Evolutionary conservation across 2,797 vertebrate species (phyloP).

Genomic region (Rhabdomys pumilio): DNA sequence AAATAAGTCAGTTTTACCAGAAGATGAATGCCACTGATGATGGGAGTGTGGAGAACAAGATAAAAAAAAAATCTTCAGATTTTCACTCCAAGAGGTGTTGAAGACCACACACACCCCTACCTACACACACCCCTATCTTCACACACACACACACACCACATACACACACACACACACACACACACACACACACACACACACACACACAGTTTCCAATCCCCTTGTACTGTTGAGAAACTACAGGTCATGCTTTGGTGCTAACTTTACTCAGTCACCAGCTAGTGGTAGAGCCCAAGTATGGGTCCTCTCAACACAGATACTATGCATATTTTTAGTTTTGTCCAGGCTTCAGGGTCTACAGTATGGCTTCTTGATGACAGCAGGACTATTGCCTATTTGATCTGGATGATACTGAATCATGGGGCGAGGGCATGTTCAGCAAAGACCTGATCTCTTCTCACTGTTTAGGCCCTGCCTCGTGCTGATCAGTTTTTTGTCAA

Average conservation of each 20-base stretch:
- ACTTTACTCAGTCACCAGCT: background rate
- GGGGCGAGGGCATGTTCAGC: background rate
- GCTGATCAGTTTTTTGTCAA: background rate
- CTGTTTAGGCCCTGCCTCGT: background rate
- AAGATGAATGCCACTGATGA: background rate
- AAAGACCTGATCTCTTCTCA: background rate
- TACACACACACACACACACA: background rate
- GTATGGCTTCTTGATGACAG: background rate
- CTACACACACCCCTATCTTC: background rate
- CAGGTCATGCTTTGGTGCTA: constrained; percentile 9
- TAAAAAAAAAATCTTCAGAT: constrained; percentile 2
- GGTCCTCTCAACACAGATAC: background rate
- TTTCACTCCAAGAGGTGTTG: background rate
- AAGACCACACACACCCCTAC: too few species aligned
- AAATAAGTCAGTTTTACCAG: background rate
- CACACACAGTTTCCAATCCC: background rate
- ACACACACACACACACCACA: background rate
- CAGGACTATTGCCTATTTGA: background rate
- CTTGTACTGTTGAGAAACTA: background rate
- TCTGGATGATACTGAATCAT: background rate
- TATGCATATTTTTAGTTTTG: background rate
- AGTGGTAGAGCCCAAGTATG: background rate
- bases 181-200: background rate
- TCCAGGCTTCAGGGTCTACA: background rate
- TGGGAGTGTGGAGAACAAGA: background rate